These are phyloP conservation scores for Electrophaes corylata DNA, from an alignment of 2,888 invertebrate genomes.

Conservation along the genomic window DNA sequence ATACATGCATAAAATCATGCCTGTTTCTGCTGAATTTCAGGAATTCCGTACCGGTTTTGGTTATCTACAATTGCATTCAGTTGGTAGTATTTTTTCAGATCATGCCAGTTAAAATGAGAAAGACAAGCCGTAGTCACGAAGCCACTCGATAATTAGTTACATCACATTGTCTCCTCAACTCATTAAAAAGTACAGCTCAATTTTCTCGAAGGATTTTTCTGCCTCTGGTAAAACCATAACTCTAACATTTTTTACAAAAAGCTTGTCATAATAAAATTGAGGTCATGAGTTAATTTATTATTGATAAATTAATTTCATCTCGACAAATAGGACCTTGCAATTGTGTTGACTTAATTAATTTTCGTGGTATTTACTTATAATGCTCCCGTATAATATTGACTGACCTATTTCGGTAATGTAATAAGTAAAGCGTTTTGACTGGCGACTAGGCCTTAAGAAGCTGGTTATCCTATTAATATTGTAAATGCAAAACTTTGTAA, in stretches of 20 bases:
- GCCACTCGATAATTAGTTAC: constrained; percentile 15
- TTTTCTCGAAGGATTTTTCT: constrained; percentile 11
- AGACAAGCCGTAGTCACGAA: constrained; percentile 7
- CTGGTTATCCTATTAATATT: too few relatives aligned
- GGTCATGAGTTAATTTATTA: background rate
- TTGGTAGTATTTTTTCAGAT: background rate
- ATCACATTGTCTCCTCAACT: constrained; percentile 16
- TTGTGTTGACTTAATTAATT: background rate
- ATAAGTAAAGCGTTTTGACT: background rate
- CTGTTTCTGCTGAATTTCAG: too few relatives aligned
- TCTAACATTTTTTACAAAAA: background rate
- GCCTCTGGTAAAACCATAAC: background rate
- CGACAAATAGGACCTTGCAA: background rate
- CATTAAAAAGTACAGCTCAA: constrained; percentile 6
- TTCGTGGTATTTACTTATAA: background rate
- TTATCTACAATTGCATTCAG: too few relatives aligned
- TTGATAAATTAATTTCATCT: background rate
- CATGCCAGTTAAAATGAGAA: background rate
- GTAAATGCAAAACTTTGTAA: too few relatives aligned
- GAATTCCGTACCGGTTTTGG: too few relatives aligned
- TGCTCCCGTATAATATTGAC: background rate
- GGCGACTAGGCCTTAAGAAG: too few relatives aligned
- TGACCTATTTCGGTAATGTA: too few relatives aligned
- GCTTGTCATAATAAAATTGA: background rate
- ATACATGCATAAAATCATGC: too few relatives aligned